Percentiles rank a stretch among this genome's conserved stretches.
phyloP scores from a whole-genome alignment of 2,888 invertebrate species.

The Ophioninae sp. region DNA sequence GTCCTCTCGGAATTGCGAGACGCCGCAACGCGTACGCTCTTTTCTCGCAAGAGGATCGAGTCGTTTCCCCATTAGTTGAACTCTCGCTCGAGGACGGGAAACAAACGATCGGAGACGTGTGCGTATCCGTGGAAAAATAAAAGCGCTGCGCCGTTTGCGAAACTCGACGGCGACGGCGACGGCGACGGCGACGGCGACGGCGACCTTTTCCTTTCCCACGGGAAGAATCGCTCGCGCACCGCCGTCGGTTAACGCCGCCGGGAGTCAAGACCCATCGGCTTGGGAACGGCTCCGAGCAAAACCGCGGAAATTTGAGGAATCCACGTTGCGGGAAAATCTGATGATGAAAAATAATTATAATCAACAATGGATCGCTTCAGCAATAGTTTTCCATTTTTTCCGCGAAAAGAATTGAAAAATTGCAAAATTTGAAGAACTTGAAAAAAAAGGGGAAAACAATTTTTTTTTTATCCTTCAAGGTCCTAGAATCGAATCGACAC shows the following conservation, averaged over 20 bases:
- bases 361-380: not conserved
- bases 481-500: too few relatives aligned
- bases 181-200: constrained; percentile 38
- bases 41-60: constrained; percentile 2
- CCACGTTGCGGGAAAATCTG: constrained; percentile 21
- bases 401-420: not conserved
- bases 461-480: too few relatives aligned
- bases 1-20: not conserved
- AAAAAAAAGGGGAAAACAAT: too few relatives aligned
- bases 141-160: constrained; percentile 29
- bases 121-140: constrained; percentile 44
- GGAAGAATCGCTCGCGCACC: constrained; percentile 35
- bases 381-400: not conserved
- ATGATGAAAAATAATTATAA: not conserved
- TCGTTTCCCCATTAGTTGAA: constrained; percentile 16
- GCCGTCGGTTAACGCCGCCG: constrained; percentile 28
- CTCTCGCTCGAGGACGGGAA: constrained; percentile 7
- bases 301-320: constrained; percentile 57
- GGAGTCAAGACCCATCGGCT: constrained; percentile 23
- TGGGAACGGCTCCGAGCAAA: constrained; percentile 50
- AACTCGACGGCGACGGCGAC: constrained; percentile 38
- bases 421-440: too few relatives aligned
- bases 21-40: not conserved
- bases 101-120: not conserved
- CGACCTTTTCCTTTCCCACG: constrained; percentile 56